A percentile compares a stretch with the other conserved stretches of the same genome.
phyloP scores from a whole-genome alignment of 2,888 invertebrate genomes.

The Ferrisia virgata region DNA sequence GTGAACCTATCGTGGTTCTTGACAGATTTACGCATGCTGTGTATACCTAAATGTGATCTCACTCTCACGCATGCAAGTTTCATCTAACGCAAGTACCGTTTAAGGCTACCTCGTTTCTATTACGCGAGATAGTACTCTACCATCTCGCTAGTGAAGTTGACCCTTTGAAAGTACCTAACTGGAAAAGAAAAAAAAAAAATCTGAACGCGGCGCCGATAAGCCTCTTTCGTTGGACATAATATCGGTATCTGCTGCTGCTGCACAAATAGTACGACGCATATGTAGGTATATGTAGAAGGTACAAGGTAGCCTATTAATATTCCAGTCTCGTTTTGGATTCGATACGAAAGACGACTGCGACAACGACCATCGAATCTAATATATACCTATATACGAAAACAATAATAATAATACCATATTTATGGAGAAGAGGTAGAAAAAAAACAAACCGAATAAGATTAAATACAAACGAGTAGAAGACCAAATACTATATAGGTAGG shows the following conservation, averaged over 20 bases:
- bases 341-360: neutral
- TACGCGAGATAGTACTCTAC: neutral
- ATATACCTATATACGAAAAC: neutral
- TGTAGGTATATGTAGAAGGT: neutral
- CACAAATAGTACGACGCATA: too few species aligned
- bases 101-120: neutral
- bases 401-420: neutral
- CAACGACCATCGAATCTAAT: neutral
- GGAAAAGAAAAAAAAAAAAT: too few species aligned
- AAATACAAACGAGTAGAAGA: neutral
- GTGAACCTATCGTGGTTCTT: neutral
- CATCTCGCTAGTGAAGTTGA: too few species aligned
- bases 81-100: neutral
- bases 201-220: neutral
- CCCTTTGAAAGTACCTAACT: neutral
- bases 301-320: neutral
- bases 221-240: neutral
- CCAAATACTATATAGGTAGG: too few species aligned
- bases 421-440: neutral
- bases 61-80: neutral
- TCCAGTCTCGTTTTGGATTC: neutral
- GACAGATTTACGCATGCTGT: neutral
- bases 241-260: too few species aligned
- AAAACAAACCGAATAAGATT: neutral
- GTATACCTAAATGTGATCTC: neutral